Conservation (phyloP, 2,113 vertebrate species). For the Oceanites oceanicus region DNA sequence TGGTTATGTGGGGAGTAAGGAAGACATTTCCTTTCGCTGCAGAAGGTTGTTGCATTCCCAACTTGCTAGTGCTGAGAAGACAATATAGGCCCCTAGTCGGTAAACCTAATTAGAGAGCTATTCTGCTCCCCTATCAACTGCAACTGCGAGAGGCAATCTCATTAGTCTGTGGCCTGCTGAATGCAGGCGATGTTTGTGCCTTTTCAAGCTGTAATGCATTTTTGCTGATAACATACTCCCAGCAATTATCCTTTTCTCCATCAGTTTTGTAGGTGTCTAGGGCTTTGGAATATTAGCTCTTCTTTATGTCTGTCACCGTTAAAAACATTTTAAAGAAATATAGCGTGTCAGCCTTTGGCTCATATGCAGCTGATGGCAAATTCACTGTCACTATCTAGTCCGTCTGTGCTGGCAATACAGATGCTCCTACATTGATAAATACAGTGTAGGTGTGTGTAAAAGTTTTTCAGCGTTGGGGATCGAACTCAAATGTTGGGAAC, state of each 20-base stretch:
- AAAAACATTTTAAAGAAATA: not conserved
- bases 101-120: slow-evolving; percentile 14
- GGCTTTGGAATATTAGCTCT: not conserved
- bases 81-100: not conserved
- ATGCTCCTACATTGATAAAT: not conserved
- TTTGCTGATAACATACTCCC: slow-evolving; percentile 2
- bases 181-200: not conserved
- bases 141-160: not conserved
- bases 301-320: not conserved
- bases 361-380: not conserved
- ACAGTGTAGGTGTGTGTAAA: not conserved
- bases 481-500: not conserved
- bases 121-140: not conserved
- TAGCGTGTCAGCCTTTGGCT: not conserved
- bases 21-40: not conserved
- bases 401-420: not conserved
- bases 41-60: not conserved
- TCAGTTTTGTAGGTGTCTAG: slow-evolving; percentile 21
- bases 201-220: not conserved
- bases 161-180: slow-evolving; percentile 11
- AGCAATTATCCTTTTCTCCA: not conserved
- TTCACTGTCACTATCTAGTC: not conserved
- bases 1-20: not conserved
- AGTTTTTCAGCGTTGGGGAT: not conserved
- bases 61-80: not conserved